These are phyloP conservation scores for Pelusios castaneus DNA, from an alignment of 2,113 vertebrate genomes.

Conservation along the genomic window DNA sequence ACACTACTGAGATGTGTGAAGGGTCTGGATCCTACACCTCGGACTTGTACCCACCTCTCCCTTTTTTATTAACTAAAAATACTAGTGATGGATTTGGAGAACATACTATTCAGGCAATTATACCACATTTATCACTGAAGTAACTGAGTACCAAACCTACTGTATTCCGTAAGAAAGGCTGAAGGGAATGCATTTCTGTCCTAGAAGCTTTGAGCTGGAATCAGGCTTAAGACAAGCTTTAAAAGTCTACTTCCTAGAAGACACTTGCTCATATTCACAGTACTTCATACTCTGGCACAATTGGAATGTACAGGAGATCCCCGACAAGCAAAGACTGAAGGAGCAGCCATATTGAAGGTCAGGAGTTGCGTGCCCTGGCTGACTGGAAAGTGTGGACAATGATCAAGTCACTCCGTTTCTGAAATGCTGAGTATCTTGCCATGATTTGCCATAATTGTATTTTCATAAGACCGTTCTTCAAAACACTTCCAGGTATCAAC, in stretches of 20 bases:
- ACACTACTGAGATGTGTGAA: not conserved
- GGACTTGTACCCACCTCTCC: conserved; percentile 9
- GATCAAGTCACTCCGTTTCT: not conserved
- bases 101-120: not conserved
- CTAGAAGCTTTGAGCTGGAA: not conserved
- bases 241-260: not conserved
- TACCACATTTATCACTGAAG: not conserved
- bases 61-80: conserved; percentile 35
- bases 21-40: not conserved
- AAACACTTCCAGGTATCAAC: not conserved
- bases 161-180: not conserved
- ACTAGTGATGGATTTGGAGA: conserved; percentile 9
- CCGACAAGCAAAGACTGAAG: conserved; percentile 1
- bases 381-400: not conserved
- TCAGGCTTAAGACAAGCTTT: not conserved
- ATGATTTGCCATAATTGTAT: not conserved
- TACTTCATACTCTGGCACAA: not conserved
- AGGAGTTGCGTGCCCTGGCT: not conserved
- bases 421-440: not conserved
- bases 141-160: fast-evolving
- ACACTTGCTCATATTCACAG: not conserved
- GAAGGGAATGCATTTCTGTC: not conserved
- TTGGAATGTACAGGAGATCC: not conserved
- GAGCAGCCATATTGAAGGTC: not conserved
- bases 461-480: not conserved